Percentiles rank a stretch among this genome's conserved stretches.
phyloP scores from a whole-genome alignment of 2,113 vertebrate species.

The Electrona antarctica region DNA sequence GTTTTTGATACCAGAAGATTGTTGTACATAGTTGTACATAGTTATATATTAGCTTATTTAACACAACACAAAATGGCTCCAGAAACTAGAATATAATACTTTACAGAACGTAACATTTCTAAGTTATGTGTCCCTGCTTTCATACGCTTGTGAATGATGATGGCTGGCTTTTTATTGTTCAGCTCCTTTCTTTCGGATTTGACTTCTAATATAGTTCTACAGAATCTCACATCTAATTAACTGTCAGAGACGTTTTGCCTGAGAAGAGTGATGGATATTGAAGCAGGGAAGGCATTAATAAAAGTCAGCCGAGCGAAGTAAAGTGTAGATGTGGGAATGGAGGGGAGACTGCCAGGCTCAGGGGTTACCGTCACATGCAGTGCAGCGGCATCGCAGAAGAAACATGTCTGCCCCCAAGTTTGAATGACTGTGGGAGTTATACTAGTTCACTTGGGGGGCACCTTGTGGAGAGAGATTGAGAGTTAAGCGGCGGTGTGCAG shows the following conservation, averaged over 20 bases:
- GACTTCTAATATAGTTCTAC: slow-evolving; percentile 66
- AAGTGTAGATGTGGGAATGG: slow-evolving; percentile 59
- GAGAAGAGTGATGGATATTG: slow-evolving; percentile 86
- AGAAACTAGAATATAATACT: neutral
- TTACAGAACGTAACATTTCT: neutral
- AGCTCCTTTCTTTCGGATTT: slow-evolving; percentile 53
- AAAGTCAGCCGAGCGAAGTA: slow-evolving; percentile 74
- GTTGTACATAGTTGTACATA: too few species aligned
- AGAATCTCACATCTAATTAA: slow-evolving; percentile 86
- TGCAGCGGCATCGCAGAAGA: slow-evolving; percentile 51
- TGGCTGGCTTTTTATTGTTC: neutral
- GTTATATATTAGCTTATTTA: too few species aligned
- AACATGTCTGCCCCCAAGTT: slow-evolving; percentile 49
- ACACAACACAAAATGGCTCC: too few species aligned
- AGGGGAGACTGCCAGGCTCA: slow-evolving; percentile 52
- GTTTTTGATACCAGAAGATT: too few species aligned
- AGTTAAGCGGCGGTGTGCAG: slow-evolving; percentile 59
- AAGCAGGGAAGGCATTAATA: slow-evolving; percentile 79
- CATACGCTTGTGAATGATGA: neutral
- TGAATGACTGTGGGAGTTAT: slow-evolving; percentile 46
- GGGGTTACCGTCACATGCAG: slow-evolving; percentile 53
- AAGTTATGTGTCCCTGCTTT: neutral
- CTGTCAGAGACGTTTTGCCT: slow-evolving; percentile 83
- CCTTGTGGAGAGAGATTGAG: slow-evolving; percentile 15
- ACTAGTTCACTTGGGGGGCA: slow-evolving; percentile 41